Evolutionary conservation across 2,797 vertebrate genomes (phyloP).

Genomic region (Cygnus olor): DNA sequence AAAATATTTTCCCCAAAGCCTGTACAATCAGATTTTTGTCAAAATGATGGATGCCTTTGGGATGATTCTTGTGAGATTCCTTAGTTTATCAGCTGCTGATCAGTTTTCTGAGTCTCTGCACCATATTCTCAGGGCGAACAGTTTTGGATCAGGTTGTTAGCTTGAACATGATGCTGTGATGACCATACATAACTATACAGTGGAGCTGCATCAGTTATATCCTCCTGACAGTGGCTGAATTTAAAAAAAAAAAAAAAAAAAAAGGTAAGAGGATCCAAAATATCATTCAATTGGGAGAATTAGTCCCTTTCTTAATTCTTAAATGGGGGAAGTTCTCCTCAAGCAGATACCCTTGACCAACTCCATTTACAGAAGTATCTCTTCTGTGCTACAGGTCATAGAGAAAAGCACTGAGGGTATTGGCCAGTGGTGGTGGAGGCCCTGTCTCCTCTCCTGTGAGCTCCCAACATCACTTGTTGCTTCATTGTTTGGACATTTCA

Average conservation of each 20-base stretch:
- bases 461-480: neutral
- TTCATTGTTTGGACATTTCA: neutral
- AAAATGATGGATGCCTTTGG: neutral
- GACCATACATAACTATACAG: neutral
- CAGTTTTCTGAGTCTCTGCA: neutral
- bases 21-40: neutral
- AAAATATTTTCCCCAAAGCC: too few species aligned
- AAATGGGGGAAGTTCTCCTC: neutral
- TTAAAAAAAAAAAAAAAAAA: neutral
- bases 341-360: neutral
- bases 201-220: fast-evolving
- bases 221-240: neutral
- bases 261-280: neutral
- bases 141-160: neutral
- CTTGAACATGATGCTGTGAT: neutral
- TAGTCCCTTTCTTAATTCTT: neutral
- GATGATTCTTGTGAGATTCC: neutral
- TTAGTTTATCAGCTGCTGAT: neutral
- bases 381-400: neutral
- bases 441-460: neutral
- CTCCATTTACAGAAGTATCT: neutral
- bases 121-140: neutral
- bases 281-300: neutral
- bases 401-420: neutral
- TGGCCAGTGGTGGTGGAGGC: neutral